Percentiles rank a stretch among this genome's conserved stretches.
phyloP scores from a whole-genome alignment of 2,888 invertebrate species.

The Arrhopalites spinosus region DNA sequence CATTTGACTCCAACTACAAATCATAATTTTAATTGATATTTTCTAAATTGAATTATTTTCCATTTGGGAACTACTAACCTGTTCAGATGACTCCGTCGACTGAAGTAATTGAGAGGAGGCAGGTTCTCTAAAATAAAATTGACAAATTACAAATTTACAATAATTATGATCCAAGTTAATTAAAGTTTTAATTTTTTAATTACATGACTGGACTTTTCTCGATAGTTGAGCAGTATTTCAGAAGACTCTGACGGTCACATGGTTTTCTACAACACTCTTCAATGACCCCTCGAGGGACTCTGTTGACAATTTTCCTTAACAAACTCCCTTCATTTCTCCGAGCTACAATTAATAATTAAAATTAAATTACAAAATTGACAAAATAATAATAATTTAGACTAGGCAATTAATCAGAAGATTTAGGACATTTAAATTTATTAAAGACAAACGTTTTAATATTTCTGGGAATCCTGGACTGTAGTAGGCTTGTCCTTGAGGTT shows the following conservation, averaged over 20 bases:
- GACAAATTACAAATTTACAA: too few relatives aligned
- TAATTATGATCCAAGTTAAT: too few relatives aligned
- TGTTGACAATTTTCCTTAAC: not conserved
- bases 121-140: too few relatives aligned
- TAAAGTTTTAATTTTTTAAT: too few relatives aligned
- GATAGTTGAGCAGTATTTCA: constrained; percentile 24
- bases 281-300: constrained; percentile 22
- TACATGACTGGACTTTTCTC: not conserved
- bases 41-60: too few relatives aligned
- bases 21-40: too few relatives aligned
- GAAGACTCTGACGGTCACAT: constrained; percentile 4
- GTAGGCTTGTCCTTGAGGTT: not conserved
- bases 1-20: too few relatives aligned
- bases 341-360: not conserved
- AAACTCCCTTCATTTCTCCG: not conserved
- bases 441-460: not conserved
- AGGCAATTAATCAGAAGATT: not conserved
- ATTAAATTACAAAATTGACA: not conserved
- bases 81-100: too few relatives aligned
- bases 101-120: too few relatives aligned
- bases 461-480: constrained; percentile 4
- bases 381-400: not conserved
- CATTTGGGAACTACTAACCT: too few relatives aligned
- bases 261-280: constrained; percentile 24
- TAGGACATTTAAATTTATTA: not conserved